A percentile compares a stretch with the other conserved stretches of the same genome.
Evolutionary conservation across 2,797 vertebrate species (phyloP).

Genomic region (Tachyglossus aculeatus): DNA sequence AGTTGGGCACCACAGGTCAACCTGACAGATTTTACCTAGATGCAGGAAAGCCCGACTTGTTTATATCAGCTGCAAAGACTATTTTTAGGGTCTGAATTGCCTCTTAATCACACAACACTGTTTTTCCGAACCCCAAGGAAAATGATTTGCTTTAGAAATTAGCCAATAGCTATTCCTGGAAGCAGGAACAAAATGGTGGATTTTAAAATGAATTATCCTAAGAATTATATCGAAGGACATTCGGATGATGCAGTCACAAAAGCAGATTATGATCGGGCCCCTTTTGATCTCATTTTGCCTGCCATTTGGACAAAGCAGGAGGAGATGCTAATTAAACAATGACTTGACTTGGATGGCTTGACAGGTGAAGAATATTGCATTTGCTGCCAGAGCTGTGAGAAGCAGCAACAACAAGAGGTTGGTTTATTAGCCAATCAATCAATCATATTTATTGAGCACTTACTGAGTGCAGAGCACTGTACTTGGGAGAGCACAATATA

Average conservation of each 20-base stretch:
- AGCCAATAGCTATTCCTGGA: constrained; percentile 37
- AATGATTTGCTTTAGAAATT: constrained; percentile 61
- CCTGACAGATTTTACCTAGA: constrained; percentile 30
- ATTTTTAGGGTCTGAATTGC: constrained; percentile 49
- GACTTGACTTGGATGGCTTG: constrained; percentile 43
- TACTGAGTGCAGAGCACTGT: too few relatives aligned
- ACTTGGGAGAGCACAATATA: too few relatives aligned
- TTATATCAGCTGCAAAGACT: constrained; percentile 23
- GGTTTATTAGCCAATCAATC: too few relatives aligned
- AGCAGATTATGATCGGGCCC: constrained; percentile 29
- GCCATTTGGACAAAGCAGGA: constrained; percentile 48
- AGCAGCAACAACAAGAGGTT: background rate
- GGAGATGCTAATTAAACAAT: constrained; percentile 59
- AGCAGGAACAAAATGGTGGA: constrained; percentile 44
- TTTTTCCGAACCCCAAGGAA: constrained; percentile 58
- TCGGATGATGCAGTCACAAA: constrained; percentile 36
- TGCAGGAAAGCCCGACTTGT: constrained; percentile 42
- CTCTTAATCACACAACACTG: constrained; percentile 37
- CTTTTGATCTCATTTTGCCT: constrained; percentile 37
- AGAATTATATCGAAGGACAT: constrained; percentile 52
- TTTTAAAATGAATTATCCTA: constrained; percentile 52
- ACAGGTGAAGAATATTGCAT: constrained; percentile 47
- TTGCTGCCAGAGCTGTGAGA: constrained; percentile 32
- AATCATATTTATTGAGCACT: too few relatives aligned
- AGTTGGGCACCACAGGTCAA: constrained; percentile 14